Base-by-base conservation (phyloP, 2,113 vertebrate species). In the Myrmophylax atrothorax region DNA sequence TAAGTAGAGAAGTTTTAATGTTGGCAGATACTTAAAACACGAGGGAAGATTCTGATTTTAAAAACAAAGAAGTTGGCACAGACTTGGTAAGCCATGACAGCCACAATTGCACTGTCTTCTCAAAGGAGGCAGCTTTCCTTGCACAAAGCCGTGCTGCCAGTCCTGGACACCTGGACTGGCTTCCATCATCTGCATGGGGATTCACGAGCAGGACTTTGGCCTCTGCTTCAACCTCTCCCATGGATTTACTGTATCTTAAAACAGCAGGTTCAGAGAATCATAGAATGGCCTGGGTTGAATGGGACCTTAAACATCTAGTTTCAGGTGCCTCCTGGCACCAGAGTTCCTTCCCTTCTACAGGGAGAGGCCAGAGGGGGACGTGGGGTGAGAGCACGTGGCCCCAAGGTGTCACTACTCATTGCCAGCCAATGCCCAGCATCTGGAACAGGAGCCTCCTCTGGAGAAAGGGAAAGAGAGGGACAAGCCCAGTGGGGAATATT, bases 1-100 rank as follows among this genome's bases (percentile, higher is more conserved):
- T 89, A 96, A 95, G 82, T 13, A 95, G 47, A 88, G 82, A 95
- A 88, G 78, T 92, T 95, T 81, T 83, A 94, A 94, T 2, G 1
- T 88, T 94, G 85, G 81, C 89, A 91, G 74, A 84, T 84, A 73
- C 66, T 95, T 90, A 95, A 94, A 96, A 84, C 1, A 22, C 0
- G 0, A 44, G n/a, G 18, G 62, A 42, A 28, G 38, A 50, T n/a
- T 64, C 38, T 1, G 31, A 38, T 79, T 96, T 97, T 72, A 52
- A 44, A 87, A 80, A 69, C 46, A 55, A 66, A 63, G n/a, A 93
- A 79, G 31, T 81, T 47, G 7, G 17, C 68, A 37, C 22, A 3
- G 84, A 85, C 69, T 93, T 94, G 4, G 7, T 97, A 60, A 94
- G 73, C 42, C 62, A 40, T 14, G 0, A 38, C 66, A 47, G 79